Conservation (phyloP, 1,140 invertebrate species). For the Cyphomyrmex costatus region DNA sequence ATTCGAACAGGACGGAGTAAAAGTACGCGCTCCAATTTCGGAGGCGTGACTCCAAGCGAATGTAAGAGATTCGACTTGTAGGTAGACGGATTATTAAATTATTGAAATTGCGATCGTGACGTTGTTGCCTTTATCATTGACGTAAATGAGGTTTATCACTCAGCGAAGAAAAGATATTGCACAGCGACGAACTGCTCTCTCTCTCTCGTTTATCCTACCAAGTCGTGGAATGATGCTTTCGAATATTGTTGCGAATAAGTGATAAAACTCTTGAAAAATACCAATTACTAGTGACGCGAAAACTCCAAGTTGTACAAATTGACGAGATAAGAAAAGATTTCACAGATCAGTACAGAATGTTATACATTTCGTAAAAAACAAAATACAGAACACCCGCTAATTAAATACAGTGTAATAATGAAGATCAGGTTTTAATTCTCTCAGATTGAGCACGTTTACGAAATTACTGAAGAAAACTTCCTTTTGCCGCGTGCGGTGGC, state of each 20-base stretch:
- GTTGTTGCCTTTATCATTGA: conserved; percentile 9
- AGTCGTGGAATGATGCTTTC: not conserved
- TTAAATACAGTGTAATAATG: not conserved
- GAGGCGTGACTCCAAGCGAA: conserved; percentile 27
- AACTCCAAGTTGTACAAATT: not conserved
- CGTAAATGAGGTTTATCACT: not conserved
- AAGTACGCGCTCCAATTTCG: conserved; percentile 46
- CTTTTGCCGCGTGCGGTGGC: not conserved
- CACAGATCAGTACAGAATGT: not conserved
- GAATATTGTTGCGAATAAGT: not conserved
- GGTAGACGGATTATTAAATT: not conserved
- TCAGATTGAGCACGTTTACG: not conserved
- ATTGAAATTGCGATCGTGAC: conserved; percentile 33
- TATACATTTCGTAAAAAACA: not conserved
- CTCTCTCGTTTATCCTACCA: not conserved
- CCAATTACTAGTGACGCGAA: not conserved
- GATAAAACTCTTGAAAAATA: not conserved
- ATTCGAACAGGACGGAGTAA: conserved; percentile 33
- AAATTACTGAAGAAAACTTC: not conserved
- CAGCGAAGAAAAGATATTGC: not conserved
- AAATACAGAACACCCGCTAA: not conserved
- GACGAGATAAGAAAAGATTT: not conserved
- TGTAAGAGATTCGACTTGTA: not conserved
- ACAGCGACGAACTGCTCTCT: not conserved
- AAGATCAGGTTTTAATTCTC: not conserved